Evolutionary conservation across 2,113 vertebrate species (phyloP).

Genomic region (Planiliza haematocheilus): DNA sequence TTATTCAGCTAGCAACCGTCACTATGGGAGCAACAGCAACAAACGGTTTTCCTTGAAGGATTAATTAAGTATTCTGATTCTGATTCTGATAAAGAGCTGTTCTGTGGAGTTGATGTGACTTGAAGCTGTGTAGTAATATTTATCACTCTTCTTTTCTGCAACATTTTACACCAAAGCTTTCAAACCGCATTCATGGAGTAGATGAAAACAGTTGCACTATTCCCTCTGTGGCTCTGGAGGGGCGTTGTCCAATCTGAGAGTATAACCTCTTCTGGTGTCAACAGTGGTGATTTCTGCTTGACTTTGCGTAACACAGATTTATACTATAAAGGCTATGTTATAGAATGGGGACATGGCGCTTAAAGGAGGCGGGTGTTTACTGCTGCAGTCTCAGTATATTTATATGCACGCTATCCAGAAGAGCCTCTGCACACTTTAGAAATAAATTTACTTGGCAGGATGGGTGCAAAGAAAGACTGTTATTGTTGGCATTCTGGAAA

Average conservation of each 20-base stretch:
- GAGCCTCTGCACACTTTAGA: not conserved
- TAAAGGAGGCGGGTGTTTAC: slow-evolving; percentile 2
- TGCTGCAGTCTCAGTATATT: not conserved
- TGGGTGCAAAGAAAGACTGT: not conserved
- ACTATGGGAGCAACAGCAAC: too few relatives aligned
- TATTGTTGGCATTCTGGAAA: not conserved
- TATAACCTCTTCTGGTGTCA: slow-evolving; percentile 15
- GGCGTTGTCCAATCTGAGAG: not conserved
- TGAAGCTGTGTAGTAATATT: not conserved
- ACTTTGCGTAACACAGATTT: not conserved
- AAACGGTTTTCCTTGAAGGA: too few relatives aligned
- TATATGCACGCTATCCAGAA: not conserved
- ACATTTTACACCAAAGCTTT: not conserved
- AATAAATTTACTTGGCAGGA: not conserved
- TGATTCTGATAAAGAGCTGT: not conserved
- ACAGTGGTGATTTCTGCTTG: slow-evolving; percentile 1
- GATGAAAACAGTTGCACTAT: slow-evolving; percentile 2
- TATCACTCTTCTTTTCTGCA: not conserved
- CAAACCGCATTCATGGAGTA: too few relatives aligned
- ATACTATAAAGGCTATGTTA: not conserved
- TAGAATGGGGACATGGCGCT: not conserved
- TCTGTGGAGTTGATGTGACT: not conserved
- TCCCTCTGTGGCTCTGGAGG: not conserved
- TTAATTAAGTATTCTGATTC: too few relatives aligned
- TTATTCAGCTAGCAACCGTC: too few relatives aligned